Evolutionary conservation across 2,113 vertebrate genomes (phyloP).

Genomic region (Crocuta crocuta): DNA sequence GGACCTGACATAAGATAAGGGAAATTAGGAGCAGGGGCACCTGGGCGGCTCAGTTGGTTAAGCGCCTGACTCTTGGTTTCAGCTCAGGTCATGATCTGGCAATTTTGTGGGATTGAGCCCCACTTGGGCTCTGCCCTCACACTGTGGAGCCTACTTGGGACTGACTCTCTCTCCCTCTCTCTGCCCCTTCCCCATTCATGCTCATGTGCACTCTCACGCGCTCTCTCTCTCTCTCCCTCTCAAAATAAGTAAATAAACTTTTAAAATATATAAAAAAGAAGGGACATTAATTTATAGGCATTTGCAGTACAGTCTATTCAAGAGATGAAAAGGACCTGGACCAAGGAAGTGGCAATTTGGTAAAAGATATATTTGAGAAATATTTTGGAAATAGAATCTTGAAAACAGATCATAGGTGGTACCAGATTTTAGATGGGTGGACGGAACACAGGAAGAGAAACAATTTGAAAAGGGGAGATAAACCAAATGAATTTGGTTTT

Average conservation of each 20-base stretch:
- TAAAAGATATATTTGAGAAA: not conserved
- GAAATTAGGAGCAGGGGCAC: not conserved
- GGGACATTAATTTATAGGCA: not conserved
- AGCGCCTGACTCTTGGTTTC: too few species aligned
- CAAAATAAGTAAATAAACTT: too few species aligned
- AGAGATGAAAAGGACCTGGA: not conserved
- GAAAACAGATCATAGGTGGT: not conserved
- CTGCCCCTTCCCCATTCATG: too few species aligned
- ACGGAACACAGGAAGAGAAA: not conserved
- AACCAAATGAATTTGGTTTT: slow-evolving; percentile 19
- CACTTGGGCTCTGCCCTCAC: too few species aligned
- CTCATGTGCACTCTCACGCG: too few species aligned
- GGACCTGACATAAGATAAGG: not conserved
- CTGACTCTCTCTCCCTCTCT: too few species aligned
- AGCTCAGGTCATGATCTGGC: too few species aligned
- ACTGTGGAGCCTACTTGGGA: too few species aligned
- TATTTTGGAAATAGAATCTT: slow-evolving; percentile 22
- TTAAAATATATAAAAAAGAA: not conserved
- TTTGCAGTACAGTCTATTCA: not conserved
- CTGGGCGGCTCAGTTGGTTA: too few species aligned
- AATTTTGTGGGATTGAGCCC: too few species aligned
- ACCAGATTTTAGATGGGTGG: not conserved
- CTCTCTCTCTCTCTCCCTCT: too few species aligned
- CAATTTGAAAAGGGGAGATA: not conserved
- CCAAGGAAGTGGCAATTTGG: not conserved